Evolutionary conservation across 2,888 invertebrate genomes (phyloP).

Genomic region (Brachycybe producta): DNA sequence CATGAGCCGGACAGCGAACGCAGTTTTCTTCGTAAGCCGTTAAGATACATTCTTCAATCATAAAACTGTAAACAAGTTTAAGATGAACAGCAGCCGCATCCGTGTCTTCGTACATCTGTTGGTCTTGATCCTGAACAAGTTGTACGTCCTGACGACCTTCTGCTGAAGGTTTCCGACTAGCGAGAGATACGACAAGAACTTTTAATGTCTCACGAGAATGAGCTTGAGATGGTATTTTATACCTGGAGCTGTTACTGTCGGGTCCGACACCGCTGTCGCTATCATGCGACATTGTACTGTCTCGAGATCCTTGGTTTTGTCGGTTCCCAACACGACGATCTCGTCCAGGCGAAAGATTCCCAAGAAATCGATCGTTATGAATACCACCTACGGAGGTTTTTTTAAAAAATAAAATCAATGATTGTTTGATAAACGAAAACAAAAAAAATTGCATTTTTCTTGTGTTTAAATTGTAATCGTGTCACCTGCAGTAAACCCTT

Average conservation of each 20-base stretch:
- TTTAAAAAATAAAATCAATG: too few species aligned
- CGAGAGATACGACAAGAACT: too few species aligned
- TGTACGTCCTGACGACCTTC: slow-evolving; percentile 50
- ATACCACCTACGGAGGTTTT: too few species aligned
- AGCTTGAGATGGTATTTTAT: not conserved
- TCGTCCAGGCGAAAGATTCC: slow-evolving; percentile 14
- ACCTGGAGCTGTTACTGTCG: slow-evolving; percentile 58
- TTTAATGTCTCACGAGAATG: not conserved
- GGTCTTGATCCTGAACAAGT: slow-evolving; percentile 20
- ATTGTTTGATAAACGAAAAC: too few species aligned
- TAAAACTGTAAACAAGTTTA: slow-evolving; percentile 56
- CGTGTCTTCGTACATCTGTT: slow-evolving; percentile 1
- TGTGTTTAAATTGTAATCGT: too few species aligned
- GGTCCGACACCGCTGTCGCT: slow-evolving; percentile 72
- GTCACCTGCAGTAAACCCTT: not conserved
- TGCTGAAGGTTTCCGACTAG: slow-evolving; percentile 65
- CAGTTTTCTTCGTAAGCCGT: slow-evolving; percentile 60
- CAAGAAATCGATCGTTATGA: slow-evolving; percentile 3
- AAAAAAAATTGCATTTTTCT: too few species aligned
- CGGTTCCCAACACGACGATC: slow-evolving; percentile 17
- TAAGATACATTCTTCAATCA: slow-evolving; percentile 91
- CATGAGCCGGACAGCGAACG: slow-evolving; percentile 68
- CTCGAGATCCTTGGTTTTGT: slow-evolving; percentile 25
- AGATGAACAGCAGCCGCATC: slow-evolving; percentile 6
- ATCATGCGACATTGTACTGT: slow-evolving; percentile 49